Evolutionary conservation across 1,140 invertebrate genomes (phyloP), one percentile per base, ranked within the genome.

Genomic region (Nilaparvata lugens): DNA sequence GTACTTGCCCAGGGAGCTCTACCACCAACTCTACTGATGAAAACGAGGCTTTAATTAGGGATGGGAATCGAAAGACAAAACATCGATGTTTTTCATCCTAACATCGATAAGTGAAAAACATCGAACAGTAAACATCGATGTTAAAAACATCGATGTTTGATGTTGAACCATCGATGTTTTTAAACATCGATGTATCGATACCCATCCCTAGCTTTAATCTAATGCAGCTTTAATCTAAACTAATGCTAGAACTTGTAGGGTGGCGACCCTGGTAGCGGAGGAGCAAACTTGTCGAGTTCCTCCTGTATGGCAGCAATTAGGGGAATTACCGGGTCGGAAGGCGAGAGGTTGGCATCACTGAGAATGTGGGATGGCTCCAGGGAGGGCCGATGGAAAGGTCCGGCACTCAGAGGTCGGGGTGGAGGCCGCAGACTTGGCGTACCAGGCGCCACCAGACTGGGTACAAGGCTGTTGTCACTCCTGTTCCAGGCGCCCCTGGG

Each of bases 291-390:
- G 57, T 76, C 74, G 2, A 85, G 74, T 71, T 85, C 82, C 48
- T 76, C 75, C 67, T 82, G 83, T 61, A 84, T 84, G 40, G 80
- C 80, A 35, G 76, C 73, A 56, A 84, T 84, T 5, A 85, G 70
- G 13, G 82, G 81, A n/a, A 82, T 76, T 0, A 82, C 83, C 0
- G 83, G 81, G 70, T 84, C 83, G 18, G 75, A 75, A 1, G 74
- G 71, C 21, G 71, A 63, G 25, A 83, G 73, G 40, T 70, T 71
- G 55, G 74, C 70, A 60, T 82, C 78, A 3, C 74, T 67, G 23
- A 79, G 67, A 23, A 81, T 71, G 25, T 76, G 73, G 9, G 70
- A 75, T 0, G 76, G 72, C 60, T 79, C 73, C 19, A 81, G 75
- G 6, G 75, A 65, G 2, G 78, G 77, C 23, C 76, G 71, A 38